Percentiles rank a stretch among this genome's conserved stretches.
phyloP scores from a whole-genome alignment of 2,888 invertebrate genomes.

The Stegophylla sp. region DNA sequence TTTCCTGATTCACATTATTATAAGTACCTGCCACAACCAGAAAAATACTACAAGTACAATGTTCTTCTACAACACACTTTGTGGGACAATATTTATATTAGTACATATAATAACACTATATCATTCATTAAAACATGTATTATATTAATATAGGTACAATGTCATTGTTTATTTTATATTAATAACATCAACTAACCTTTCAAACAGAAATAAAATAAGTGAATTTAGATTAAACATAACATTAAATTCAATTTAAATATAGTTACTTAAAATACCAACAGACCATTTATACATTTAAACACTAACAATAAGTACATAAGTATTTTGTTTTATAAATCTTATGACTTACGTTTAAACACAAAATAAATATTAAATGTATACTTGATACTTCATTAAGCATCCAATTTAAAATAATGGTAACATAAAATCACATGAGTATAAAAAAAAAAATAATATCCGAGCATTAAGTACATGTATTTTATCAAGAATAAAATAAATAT shows the following conservation, averaged over 20 bases:
- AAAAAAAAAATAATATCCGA: slow-evolving; percentile 11
- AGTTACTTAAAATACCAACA: background rate
- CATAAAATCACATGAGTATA: slow-evolving; percentile 45
- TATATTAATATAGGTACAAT: background rate
- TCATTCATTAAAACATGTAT: background rate
- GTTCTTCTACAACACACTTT: background rate
- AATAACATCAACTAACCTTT: background rate
- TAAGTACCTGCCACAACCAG: background rate
- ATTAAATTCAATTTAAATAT: slow-evolving; percentile 12
- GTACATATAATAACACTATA: background rate
- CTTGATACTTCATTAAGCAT: slow-evolving; percentile 6
- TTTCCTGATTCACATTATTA: background rate
- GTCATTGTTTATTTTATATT: background rate
- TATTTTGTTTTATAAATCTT: slow-evolving; percentile 3
- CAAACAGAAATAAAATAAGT: background rate
- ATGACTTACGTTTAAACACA: background rate
- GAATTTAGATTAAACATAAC: background rate
- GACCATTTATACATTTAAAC: background rate
- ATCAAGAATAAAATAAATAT: too few relatives aligned
- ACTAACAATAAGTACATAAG: background rate
- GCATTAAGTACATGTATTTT: background rate
- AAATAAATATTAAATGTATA: slow-evolving; percentile 11
- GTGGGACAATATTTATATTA: background rate
- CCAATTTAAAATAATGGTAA: slow-evolving; percentile 40
- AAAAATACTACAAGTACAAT: slow-evolving; percentile 5